Conservation (phyloP, 1,140 invertebrate species). For the Manduca sexta region DNA sequence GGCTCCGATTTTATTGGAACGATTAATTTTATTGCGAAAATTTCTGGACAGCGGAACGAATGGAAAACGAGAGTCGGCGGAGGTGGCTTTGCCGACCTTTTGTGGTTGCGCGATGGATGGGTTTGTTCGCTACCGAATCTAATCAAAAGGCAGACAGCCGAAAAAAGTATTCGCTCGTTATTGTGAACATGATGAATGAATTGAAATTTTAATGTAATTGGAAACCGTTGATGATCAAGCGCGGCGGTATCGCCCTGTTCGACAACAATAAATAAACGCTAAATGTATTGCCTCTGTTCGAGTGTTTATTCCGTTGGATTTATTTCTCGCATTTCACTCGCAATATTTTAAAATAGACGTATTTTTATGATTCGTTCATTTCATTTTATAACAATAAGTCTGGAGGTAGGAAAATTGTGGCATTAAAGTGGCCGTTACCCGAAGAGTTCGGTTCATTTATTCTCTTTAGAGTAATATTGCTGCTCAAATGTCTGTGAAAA, state of each 20-base stretch:
- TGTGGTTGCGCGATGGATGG: conserved; percentile 54
- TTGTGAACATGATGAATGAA: conserved; percentile 43
- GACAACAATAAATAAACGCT: conserved; percentile 15
- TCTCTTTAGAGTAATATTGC: too few relatives aligned
- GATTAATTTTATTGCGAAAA: conserved; percentile 72
- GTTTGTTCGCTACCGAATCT: conserved; percentile 47
- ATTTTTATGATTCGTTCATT: too few relatives aligned
- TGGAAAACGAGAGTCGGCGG: conserved; percentile 49
- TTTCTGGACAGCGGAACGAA: conserved; percentile 69
- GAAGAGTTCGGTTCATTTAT: too few relatives aligned
- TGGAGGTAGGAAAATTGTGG: too few relatives aligned
- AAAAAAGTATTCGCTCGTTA: conserved; percentile 37
- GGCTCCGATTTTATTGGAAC: conserved; percentile 65
- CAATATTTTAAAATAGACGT: background rate
- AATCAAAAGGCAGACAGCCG: conserved; percentile 46
- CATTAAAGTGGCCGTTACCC: too few relatives aligned
- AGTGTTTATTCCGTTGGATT: conserved; percentile 7
- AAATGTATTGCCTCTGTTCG: conserved; percentile 7
- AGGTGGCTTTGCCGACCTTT: conserved; percentile 47
- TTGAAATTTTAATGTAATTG: conserved; percentile 47
- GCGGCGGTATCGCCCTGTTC: conserved; percentile 6
- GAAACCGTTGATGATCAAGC: conserved; percentile 26
- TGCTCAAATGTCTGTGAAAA: too few relatives aligned
- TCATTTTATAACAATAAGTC: too few relatives aligned
- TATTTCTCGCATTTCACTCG: background rate